Base-by-base conservation (phyloP, 2,113 vertebrate species). In the Xerus inauris region DNA sequence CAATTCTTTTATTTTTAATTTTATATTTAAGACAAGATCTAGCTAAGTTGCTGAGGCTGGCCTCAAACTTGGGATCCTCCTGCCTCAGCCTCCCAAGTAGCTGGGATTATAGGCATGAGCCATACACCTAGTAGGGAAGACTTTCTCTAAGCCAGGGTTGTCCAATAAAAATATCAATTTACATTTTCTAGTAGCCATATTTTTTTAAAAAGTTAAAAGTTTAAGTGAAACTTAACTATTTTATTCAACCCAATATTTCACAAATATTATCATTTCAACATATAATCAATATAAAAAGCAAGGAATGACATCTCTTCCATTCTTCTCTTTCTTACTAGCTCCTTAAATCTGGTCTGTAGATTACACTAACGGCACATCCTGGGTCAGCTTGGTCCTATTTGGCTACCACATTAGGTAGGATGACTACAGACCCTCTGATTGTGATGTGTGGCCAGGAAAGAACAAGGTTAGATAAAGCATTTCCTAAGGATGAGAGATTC, bases 311-410 rank as follows among this genome's bases (percentile, higher is more conserved):
- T n/a, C 5, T 5, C 49, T 59, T 51, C 49, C 22, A 17, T 24
- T 32, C 57, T 69, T 75, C 86, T 42, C 32, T 80, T 91, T 91
- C 82, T 71, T 20, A 38, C 2, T 10, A 49, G 42, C 32, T 40
- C 64, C 38, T 40, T 45, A 79, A 91, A 65, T 51, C 19, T 17
- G 30, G 32, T 35, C 73, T 71, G 26, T 13, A 90, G 32, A n/a
- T 80, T n/a, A 19, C 0, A 0, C 22, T 19, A 26, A 67, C 14
- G 19, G 14, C 35, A 75, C 24, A 20, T 0, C 30, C 72, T 59
- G 42, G 28, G 17, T 69, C 59, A 62, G 24, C 30, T 1, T 0
- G 59, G 62, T 47, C 64, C 47, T 8, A 1, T 1, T 35, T 17
- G 40, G 75, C 51, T 62, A 87, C 49, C 22, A 17, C 0, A 32